A percentile compares a stretch with the other conserved stretches of the same genome.
Conservation (phyloP, 2,888 invertebrate genomes). For the Parnassius mnemosyne region DNA sequence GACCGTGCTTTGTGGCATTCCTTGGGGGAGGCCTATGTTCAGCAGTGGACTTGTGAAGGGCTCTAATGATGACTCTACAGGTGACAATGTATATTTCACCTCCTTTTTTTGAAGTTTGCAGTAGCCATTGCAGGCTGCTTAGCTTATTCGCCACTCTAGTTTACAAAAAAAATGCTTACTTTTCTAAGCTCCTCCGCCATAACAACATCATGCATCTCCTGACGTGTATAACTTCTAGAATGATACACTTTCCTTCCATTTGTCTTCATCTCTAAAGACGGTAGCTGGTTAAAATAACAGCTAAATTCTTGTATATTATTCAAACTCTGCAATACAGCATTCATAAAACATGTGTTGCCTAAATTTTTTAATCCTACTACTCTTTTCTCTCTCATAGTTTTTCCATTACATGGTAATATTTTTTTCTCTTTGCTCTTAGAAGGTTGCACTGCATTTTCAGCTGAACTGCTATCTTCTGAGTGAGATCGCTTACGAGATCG, state of each 20-base stretch:
- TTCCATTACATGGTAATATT: slow-evolving; percentile 61
- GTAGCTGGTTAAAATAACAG: slow-evolving; percentile 89
- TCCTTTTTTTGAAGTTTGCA: too few relatives aligned
- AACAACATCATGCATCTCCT: slow-evolving; percentile 84
- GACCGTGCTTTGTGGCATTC: too few relatives aligned
- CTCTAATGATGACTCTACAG: too few relatives aligned
- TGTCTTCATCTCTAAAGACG: slow-evolving; percentile 83
- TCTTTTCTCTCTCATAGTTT: slow-evolving; percentile 80
- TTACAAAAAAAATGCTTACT: slow-evolving; percentile 41
- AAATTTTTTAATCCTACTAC: slow-evolving; percentile 88
- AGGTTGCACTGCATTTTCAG: slow-evolving; percentile 64
- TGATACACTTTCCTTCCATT: slow-evolving; percentile 82
- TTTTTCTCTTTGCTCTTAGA: slow-evolving; percentile 58
- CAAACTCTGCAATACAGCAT: slow-evolving; percentile 90
- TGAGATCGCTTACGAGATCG: slow-evolving; percentile 82
- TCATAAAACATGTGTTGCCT: slow-evolving; percentile 94
- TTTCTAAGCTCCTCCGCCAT: slow-evolving; percentile 90
- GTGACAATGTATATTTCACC: too few relatives aligned
- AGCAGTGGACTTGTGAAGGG: too few relatives aligned
- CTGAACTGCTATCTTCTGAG: slow-evolving; percentile 77
- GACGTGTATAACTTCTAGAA: slow-evolving; percentile 82
- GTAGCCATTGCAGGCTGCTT: too few relatives aligned
- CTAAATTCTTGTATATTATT: slow-evolving; percentile 92
- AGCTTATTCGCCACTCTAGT: too few relatives aligned
- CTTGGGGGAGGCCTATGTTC: too few relatives aligned